Conservation (phyloP, 2,113 vertebrate genomes). For the Pluvialis apricaria region DNA sequence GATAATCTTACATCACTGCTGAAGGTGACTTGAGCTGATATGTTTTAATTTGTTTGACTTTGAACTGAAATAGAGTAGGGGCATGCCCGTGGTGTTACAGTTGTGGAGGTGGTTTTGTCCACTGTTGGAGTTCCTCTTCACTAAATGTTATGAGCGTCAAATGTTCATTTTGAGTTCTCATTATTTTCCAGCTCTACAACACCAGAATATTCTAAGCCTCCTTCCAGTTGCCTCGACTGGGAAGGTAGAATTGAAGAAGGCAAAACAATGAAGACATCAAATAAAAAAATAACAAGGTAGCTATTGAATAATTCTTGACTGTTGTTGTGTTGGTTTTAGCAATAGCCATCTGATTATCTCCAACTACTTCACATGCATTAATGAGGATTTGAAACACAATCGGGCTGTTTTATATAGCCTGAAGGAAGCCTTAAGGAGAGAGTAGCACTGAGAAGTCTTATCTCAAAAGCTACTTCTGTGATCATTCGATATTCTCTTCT, state of each 20-base stretch:
- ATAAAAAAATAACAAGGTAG: constrained; percentile 82
- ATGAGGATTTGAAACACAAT: not conserved
- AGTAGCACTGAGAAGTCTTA: not conserved
- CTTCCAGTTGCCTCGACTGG: constrained; percentile 78
- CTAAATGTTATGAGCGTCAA: not conserved
- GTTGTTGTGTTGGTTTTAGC: not conserved
- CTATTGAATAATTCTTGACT: not conserved
- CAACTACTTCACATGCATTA: not conserved
- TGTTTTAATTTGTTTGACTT: not conserved
- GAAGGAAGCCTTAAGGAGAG: not conserved
- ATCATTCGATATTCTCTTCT: not conserved
- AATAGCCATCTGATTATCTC: not conserved
- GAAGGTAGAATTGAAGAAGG: constrained; percentile 82
- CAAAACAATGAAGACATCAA: constrained; percentile 74
- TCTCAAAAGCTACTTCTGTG: not conserved
- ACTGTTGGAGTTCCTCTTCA: not conserved
- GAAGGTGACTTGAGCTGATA: not conserved
- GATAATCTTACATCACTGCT: not conserved
- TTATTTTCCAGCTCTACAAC: constrained; percentile 79
- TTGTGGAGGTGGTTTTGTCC: not conserved
- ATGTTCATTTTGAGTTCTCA: not conserved
- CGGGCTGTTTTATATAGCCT: not conserved
- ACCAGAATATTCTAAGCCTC: constrained; percentile 73
- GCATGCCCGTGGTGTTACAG: fast-evolving
- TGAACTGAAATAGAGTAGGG: not conserved